Evolutionary conservation across 2,888 invertebrate species (phyloP).

Genomic region (Stenurella melanura): DNA sequence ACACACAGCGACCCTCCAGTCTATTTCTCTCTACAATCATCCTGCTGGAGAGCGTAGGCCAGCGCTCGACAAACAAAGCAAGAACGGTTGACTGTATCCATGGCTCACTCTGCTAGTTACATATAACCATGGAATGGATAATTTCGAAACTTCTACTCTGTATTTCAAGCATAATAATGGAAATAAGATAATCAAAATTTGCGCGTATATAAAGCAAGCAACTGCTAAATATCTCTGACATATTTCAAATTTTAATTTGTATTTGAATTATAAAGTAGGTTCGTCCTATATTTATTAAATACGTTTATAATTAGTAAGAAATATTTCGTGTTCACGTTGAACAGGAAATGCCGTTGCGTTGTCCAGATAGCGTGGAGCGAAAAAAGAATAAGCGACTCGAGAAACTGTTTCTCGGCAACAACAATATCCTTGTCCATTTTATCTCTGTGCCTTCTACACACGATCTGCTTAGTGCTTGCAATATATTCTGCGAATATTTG

Average conservation of each 20-base stretch:
- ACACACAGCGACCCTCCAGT: constrained; percentile 73
- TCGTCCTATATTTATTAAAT: constrained; percentile 4
- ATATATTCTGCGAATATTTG: constrained; percentile 34
- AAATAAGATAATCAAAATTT: constrained; percentile 74
- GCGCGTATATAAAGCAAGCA: constrained; percentile 63
- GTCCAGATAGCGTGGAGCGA: constrained; percentile 25
- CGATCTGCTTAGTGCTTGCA: constrained; percentile 13
- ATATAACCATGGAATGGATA: constrained; percentile 75
- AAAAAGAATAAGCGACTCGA: constrained; percentile 15
- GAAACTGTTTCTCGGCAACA: constrained; percentile 13
- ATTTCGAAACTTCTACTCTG: constrained; percentile 75
- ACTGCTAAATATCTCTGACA: constrained; percentile 54
- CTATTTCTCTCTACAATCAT: constrained; percentile 73
- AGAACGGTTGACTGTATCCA: constrained; percentile 59
- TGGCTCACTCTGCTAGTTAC: constrained; percentile 72
- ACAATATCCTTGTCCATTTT: constrained; percentile 7
- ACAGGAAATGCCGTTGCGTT: constrained; percentile 36
- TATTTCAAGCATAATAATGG: constrained; percentile 74
- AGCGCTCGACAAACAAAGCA: constrained; percentile 70
- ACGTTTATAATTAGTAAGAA: constrained; percentile 23
- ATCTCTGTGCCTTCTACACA: constrained; percentile 22
- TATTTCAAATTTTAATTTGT: constrained; percentile 48
- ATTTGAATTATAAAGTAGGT: constrained; percentile 20
- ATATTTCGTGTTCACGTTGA: constrained; percentile 14
- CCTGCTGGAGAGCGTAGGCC: constrained; percentile 62